A percentile compares a stretch with the other conserved stretches of the same genome.
Conservation (phyloP, 2,888 invertebrate genomes). For the Coelinius sp. region DNA sequence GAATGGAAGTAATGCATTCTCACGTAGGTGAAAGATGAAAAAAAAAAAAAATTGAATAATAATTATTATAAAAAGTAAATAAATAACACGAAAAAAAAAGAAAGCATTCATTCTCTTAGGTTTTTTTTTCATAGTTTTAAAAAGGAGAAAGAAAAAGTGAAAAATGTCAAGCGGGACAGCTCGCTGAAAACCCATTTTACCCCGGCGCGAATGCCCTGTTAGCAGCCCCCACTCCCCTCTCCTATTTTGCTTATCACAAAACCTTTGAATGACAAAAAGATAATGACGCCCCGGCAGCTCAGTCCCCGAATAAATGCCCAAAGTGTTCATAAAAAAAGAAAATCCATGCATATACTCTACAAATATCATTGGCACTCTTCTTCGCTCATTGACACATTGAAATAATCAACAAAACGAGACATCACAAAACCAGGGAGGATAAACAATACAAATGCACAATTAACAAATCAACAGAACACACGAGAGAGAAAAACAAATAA, state of each 20-base stretch:
- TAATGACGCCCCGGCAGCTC: conserved; percentile 55
- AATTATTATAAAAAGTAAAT: conserved; percentile 55
- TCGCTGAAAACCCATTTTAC: conserved; percentile 52
- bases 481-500: conserved; percentile 13
- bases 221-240: conserved; percentile 45
- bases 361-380: conserved; percentile 17
- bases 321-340: conserved; percentile 63
- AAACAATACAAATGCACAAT: neutral
- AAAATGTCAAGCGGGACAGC: conserved; percentile 61
- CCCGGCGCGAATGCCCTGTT: conserved; percentile 69
- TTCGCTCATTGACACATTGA: neutral
- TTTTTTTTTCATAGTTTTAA: conserved; percentile 65
- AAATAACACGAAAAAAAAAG: conserved; percentile 29
- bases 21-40: conserved; percentile 56
- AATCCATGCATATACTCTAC: neutral
- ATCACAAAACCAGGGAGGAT: neutral
- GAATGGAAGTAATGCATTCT: conserved; percentile 51
- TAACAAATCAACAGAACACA: conserved; percentile 6
- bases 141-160: neutral
- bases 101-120: conserved; percentile 65
- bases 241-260: neutral
- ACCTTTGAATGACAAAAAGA: neutral
- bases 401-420: neutral
- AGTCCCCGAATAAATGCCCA: conserved; percentile 63
- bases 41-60: conserved; percentile 46